A percentile compares a stretch with the other conserved stretches of the same genome.
phyloP scores from a whole-genome alignment of 2,888 invertebrate genomes.

The Cetonia aurata region DNA sequence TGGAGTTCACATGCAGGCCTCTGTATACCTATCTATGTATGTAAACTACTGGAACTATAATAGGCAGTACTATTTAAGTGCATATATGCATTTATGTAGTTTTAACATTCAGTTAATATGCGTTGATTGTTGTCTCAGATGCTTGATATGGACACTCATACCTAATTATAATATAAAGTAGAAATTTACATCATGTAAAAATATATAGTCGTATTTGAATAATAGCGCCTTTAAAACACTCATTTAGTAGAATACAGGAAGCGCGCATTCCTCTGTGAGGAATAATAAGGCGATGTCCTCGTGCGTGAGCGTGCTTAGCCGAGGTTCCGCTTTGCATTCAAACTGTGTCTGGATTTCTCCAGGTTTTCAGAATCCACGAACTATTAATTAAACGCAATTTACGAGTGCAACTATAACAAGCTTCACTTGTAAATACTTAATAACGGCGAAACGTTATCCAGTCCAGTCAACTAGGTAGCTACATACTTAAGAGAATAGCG shows the following conservation, averaged over 20 bases:
- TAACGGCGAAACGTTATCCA: conserved; percentile 27
- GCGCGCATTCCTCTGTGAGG: conserved; percentile 11
- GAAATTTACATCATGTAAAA: background rate
- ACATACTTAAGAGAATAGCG: conserved; percentile 25
- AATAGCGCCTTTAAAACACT: conserved; percentile 23
- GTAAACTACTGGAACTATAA: too few relatives aligned
- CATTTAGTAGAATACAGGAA: conserved; percentile 18
- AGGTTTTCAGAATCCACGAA: conserved; percentile 22
- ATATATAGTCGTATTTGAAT: conserved; percentile 5
- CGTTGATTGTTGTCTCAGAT: too few relatives aligned
- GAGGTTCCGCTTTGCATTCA: conserved; percentile 21
- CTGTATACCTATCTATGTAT: too few relatives aligned
- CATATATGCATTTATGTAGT: too few relatives aligned
- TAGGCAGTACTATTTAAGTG: too few relatives aligned
- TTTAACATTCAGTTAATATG: too few relatives aligned
- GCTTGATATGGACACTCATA: too few relatives aligned
- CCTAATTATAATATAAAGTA: too few relatives aligned
- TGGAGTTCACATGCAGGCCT: too few relatives aligned
- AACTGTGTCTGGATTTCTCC: conserved; percentile 24
- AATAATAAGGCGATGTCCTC: conserved; percentile 32
- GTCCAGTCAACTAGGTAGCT: conserved; percentile 15
- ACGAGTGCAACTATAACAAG: conserved; percentile 37
- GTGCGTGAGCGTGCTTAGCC: conserved; percentile 20
- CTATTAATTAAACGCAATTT: conserved; percentile 39
- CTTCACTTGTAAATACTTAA: conserved; percentile 36